These are phyloP conservation scores for Sussaba pulchella DNA, from an alignment of 2,888 invertebrate species.

Conservation along the genomic window DNA sequence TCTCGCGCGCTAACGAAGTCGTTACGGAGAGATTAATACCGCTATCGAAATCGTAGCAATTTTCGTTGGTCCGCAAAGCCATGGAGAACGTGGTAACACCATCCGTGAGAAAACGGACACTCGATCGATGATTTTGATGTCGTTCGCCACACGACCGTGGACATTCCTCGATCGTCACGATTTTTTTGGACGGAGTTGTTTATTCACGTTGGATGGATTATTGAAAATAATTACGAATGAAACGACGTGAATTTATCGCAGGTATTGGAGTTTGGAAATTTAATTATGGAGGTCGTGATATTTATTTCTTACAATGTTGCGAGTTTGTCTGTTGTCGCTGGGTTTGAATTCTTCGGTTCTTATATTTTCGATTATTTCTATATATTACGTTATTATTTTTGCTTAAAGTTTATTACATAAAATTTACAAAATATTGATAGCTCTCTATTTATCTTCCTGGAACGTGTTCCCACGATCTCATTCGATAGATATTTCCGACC, in stretches of 20 bases:
- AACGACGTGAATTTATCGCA: not conserved
- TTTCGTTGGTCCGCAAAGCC: constrained; percentile 42
- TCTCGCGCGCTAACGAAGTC: constrained; percentile 43
- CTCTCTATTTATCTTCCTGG: too few species aligned
- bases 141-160: constrained; percentile 24
- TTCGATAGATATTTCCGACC: too few species aligned
- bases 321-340: too few species aligned
- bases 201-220: not conserved
- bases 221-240: not conserved
- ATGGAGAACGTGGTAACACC: not conserved
- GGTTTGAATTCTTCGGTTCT: too few species aligned
- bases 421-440: too few species aligned
- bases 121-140: constrained; percentile 8
- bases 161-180: constrained; percentile 19
- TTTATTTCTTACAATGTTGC: too few species aligned
- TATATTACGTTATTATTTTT: not conserved
- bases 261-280: too few species aligned
- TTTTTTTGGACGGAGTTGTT: too few species aligned
- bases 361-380: not conserved
- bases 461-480: too few species aligned
- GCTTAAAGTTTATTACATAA: too few species aligned
- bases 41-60: constrained; percentile 43
- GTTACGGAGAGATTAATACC: constrained; percentile 76
- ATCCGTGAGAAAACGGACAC: not conserved
- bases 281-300: too few species aligned